phyloP scores from a whole-genome alignment of 2,888 invertebrate species.

The Pyrochroa serraticornis region DNA sequence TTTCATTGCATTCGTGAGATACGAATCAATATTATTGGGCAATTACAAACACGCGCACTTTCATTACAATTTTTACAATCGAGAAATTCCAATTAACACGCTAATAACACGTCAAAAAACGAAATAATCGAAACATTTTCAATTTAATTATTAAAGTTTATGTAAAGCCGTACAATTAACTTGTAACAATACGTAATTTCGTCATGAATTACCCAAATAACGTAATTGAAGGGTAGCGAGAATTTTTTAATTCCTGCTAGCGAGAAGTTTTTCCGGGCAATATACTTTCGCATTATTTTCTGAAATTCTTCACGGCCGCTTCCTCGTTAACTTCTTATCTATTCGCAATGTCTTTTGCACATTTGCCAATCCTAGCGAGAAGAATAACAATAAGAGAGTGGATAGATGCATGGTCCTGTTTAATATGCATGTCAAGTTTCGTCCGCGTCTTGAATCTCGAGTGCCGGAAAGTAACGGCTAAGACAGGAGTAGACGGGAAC shows the following conservation, averaged over 20 bases:
- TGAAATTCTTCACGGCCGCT: conserved; percentile 40
- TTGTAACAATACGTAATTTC: too few relatives aligned
- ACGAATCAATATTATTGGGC: conserved; percentile 15
- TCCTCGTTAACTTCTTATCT: conserved; percentile 52
- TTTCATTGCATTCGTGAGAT: conserved; percentile 15
- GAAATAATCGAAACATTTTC: conserved; percentile 1
- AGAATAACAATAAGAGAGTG: conserved; percentile 52
- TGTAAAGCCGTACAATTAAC: background rate
- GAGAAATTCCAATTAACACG: conserved; percentile 14
- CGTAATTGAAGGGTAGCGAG: background rate
- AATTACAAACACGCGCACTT: conserved; percentile 20
- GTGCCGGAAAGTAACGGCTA: conserved; percentile 40
- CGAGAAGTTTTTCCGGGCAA: conserved; percentile 17
- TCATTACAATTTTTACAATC: conserved; percentile 1
- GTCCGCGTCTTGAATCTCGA: conserved; percentile 44
- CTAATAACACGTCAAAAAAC: conserved; percentile 1
- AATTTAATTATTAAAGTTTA: conserved; percentile 3
- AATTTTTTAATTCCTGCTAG: background rate
- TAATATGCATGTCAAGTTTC: conserved; percentile 49
- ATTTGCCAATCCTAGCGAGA: conserved; percentile 53
- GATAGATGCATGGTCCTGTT: conserved; percentile 44
- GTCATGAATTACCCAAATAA: too few relatives aligned
- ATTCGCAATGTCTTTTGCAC: conserved; percentile 54
- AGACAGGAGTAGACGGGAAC: conserved; percentile 34
- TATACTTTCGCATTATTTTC: conserved; percentile 25